These are phyloP conservation scores for Malurus elegans DNA, from an alignment of 2,113 vertebrate genomes.

Conservation along the genomic window DNA sequence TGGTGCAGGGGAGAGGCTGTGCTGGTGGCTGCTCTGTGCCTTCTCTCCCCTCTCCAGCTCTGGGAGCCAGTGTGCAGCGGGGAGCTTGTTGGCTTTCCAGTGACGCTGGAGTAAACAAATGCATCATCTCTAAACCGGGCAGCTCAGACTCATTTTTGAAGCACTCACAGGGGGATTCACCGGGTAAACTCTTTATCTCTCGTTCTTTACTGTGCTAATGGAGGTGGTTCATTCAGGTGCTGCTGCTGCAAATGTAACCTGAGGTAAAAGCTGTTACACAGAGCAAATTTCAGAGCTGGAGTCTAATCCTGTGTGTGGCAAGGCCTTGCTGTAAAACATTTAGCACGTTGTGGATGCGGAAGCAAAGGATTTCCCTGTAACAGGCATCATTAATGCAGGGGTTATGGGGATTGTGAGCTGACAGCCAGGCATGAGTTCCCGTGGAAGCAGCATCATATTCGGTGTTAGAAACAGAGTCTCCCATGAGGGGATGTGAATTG, in stretches of 20 bases:
- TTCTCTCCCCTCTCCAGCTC: not conserved
- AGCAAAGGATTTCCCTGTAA: not conserved
- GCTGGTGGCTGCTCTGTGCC: not conserved
- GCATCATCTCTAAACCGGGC: not conserved
- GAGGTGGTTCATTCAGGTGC: not conserved
- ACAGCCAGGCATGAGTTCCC: not conserved
- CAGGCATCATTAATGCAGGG: fast-evolving
- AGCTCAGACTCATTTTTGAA: not conserved
- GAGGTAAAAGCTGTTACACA: not conserved
- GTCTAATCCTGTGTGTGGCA: not conserved
- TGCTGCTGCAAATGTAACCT: not conserved
- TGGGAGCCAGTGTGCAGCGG: fast-evolving
- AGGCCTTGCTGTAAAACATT: not conserved
- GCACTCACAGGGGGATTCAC: not conserved
- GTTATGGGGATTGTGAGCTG: fast-evolving
- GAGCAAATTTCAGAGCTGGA: not conserved
- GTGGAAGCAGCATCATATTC: not conserved
- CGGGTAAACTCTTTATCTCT: not conserved
- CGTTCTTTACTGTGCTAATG: not conserved
- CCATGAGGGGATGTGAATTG: not conserved
- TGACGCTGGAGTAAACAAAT: not conserved
- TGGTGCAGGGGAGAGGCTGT: not conserved
- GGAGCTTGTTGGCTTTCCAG: not conserved
- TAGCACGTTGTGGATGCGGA: fast-evolving
- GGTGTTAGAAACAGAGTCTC: not conserved